Evolutionary conservation across 1,140 invertebrate species (phyloP).

Genomic region (Scaptomyza graminum): DNA sequence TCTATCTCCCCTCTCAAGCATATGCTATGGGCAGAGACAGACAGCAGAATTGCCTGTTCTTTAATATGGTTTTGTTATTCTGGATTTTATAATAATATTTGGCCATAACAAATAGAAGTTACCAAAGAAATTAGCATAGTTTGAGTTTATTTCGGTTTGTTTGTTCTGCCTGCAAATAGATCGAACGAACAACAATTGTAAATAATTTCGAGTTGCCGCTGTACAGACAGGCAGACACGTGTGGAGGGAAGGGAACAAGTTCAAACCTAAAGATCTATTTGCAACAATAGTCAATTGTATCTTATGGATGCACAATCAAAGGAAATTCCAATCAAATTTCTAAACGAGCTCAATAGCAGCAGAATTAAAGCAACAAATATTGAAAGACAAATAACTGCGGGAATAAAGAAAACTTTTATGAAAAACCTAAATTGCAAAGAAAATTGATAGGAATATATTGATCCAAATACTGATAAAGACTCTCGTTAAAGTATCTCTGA

Average conservation of each 20-base stretch:
- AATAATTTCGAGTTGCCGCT: background rate
- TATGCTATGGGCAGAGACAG: slow-evolving; percentile 4
- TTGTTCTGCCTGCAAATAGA: slow-evolving; percentile 21
- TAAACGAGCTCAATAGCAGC: slow-evolving; percentile 45
- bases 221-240: slow-evolving; percentile 1
- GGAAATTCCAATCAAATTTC: slow-evolving; percentile 48
- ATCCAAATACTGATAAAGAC: background rate
- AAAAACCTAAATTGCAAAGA: too few species aligned
- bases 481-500: too few species aligned
- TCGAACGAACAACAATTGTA: slow-evolving; percentile 5
- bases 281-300: slow-evolving; percentile 28
- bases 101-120: slow-evolving; percentile 35
- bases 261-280: slow-evolving; percentile 4
- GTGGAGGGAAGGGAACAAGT: background rate
- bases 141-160: too few species aligned
- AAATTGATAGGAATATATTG: too few species aligned
- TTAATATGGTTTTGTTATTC: background rate
- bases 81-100: slow-evolving; percentile 12
- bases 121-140: slow-evolving; percentile 30
- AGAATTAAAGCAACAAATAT: slow-evolving; percentile 9
- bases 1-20: too few species aligned
- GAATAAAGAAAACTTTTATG: background rate
- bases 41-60: too few species aligned
- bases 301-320: slow-evolving; percentile 31
- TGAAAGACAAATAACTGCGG: background rate